Conservation (phyloP, 1,140 invertebrate species). For the Cotesia glomerata region DNA sequence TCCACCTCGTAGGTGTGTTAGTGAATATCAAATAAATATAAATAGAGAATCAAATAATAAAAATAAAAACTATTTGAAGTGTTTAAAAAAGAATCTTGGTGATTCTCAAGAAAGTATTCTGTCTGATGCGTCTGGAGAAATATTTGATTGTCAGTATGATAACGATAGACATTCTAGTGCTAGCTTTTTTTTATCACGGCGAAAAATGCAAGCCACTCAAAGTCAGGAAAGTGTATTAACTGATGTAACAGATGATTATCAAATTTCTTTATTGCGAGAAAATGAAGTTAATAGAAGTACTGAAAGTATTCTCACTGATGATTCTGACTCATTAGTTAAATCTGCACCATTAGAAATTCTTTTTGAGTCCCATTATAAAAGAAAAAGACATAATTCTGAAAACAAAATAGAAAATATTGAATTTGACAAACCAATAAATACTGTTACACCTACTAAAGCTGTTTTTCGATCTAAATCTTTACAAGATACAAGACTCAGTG, state of each 20-base stretch:
- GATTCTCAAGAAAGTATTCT: conserved; percentile 79
- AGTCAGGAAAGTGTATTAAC: conserved; percentile 80
- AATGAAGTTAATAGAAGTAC: conserved; percentile 56
- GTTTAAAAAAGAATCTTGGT: conserved; percentile 41
- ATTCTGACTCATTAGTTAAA: conserved; percentile 69
- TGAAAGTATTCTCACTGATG: conserved; percentile 62
- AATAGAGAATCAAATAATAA: conserved; percentile 39
- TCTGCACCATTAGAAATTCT: conserved; percentile 76
- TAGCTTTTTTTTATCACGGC: conserved; percentile 63
- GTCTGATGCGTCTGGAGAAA: conserved; percentile 69
- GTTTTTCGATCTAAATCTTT: conserved; percentile 62
- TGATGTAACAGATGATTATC: conserved; percentile 73
- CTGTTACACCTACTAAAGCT: conserved; percentile 28
- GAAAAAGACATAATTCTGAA: conserved; percentile 54
- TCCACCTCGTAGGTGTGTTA: conserved; percentile 70
- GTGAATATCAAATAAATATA: conserved; percentile 79
- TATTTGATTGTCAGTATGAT: conserved; percentile 67
- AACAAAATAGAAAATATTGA: conserved; percentile 31
- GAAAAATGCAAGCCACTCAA: conserved; percentile 68
- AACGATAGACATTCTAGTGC: conserved; percentile 64
- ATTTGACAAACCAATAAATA: conserved; percentile 14
- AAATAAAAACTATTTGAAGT: conserved; percentile 43
- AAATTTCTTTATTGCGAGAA: conserved; percentile 55
- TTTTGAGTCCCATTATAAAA: conserved; percentile 64
- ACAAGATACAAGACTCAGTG: conserved; percentile 57